These are phyloP conservation scores for Cephus sareptanus DNA, from an alignment of 2,888 invertebrate genomes.

Conservation along the genomic window DNA sequence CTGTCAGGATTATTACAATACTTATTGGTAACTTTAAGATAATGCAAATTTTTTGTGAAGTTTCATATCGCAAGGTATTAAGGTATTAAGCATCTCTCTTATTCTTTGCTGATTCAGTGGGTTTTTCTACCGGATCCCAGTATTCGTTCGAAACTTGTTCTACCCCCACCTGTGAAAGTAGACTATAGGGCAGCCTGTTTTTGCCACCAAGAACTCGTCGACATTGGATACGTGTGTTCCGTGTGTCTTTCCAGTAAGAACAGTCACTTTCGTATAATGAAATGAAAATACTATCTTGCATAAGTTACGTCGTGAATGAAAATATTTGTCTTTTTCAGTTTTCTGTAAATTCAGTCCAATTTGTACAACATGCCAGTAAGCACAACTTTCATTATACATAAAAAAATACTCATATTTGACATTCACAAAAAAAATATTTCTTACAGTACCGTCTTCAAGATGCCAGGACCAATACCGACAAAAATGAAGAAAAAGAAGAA, in stretches of 20 bases:
- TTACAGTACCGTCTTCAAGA: conserved; percentile 90
- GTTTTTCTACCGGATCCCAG: conserved; percentile 90
- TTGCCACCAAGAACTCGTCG: conserved; percentile 94
- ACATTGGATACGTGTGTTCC: conserved; percentile 97
- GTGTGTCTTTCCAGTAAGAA: conserved; percentile 93
- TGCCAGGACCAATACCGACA: conserved; percentile 81
- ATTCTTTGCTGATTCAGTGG: conserved; percentile 72
- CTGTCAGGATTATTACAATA: conserved; percentile 89
- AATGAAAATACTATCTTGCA: conserved; percentile 1
- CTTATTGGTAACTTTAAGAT: conserved; percentile 74
- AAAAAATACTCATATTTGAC: not conserved
- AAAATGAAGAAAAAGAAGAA: conserved; percentile 87
- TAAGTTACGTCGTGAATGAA: not conserved
- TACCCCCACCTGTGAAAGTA: conserved; percentile 91
- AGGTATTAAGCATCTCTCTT: not conserved
- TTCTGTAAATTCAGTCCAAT: conserved; percentile 98
- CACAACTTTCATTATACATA: conserved; percentile 55
- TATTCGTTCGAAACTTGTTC: conserved; percentile 82
- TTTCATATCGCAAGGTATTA: not conserved
- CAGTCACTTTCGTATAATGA: not conserved
- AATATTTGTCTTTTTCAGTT: conserved; percentile 73
- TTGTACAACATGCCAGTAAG: conserved; percentile 97
- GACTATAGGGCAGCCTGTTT: conserved; percentile 98
- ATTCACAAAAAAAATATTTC: conserved; percentile 41
- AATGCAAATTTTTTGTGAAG: not conserved